These are phyloP conservation scores for Strigamia maritima DNA, from an alignment of 2,888 invertebrate genomes.

Conservation along the genomic window DNA sequence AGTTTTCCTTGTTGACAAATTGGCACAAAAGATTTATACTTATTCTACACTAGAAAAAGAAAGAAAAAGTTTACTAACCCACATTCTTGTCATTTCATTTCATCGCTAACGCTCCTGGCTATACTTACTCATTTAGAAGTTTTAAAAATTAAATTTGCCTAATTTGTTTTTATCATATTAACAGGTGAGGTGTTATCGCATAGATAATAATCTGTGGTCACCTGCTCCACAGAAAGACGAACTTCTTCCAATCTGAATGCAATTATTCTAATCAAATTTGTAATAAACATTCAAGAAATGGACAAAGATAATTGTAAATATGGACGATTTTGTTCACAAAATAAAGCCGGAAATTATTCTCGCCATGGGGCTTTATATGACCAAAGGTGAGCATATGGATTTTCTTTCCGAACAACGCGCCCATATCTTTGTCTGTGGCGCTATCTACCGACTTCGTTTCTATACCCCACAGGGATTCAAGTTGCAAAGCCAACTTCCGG, in stretches of 20 bases:
- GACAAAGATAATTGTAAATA: slow-evolving; percentile 18
- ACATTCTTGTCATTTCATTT: too few species aligned
- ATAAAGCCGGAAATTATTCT: slow-evolving; percentile 28
- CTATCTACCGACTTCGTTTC: slow-evolving; percentile 22
- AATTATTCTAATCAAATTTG: background rate
- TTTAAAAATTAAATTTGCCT: too few species aligned
- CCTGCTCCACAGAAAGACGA: background rate
- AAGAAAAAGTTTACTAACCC: too few species aligned
- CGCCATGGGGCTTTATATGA: slow-evolving; percentile 22
- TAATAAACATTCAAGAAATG: slow-evolving; percentile 6
- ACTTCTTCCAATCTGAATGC: background rate
- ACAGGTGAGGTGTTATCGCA: background rate
- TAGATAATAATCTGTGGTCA: too few species aligned
- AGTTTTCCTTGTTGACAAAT: too few species aligned
- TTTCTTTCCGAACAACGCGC: slow-evolving; percentile 18
- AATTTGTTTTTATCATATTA: background rate
- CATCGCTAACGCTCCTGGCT: too few species aligned
- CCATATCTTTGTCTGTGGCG: slow-evolving; percentile 24
- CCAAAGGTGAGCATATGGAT: slow-evolving; percentile 21
- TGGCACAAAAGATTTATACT: too few species aligned
- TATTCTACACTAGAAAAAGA: too few species aligned
- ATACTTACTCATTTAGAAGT: too few species aligned
- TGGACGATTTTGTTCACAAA: slow-evolving; percentile 2
- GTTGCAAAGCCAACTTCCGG: slow-evolving; percentile 32
- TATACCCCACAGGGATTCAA: slow-evolving; percentile 27